phyloP scores from a whole-genome alignment of 2,113 vertebrate species.

The Brachyhypopomus occidentalis region DNA sequence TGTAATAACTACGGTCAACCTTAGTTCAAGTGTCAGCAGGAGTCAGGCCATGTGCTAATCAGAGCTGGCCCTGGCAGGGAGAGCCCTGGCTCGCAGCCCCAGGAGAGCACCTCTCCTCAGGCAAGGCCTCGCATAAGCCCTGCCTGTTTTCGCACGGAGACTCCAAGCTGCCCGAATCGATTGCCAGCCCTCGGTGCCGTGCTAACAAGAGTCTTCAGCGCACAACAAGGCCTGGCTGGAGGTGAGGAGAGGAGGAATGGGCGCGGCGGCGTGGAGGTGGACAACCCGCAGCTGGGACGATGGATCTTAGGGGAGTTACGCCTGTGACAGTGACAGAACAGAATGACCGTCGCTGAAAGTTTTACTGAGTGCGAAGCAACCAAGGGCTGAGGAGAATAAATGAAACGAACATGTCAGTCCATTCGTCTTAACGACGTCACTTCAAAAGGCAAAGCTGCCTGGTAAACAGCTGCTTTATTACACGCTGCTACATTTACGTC shows the following conservation, averaged over 20 bases:
- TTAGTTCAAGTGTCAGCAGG: conserved; percentile 8
- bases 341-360: neutral
- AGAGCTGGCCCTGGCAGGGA: neutral
- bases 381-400: neutral
- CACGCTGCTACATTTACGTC: too few species aligned
- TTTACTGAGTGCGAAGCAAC: neutral
- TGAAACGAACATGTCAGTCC: neutral
- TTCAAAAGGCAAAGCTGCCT: neutral
- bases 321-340: neutral
- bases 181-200: conserved; percentile 6
- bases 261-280: neutral
- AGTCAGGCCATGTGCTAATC: conserved; percentile 27
- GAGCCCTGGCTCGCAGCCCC: neutral
- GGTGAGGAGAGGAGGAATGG: neutral
- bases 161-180: conserved; percentile 28
- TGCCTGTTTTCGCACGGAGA: neutral
- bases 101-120: conserved; percentile 24
- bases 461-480: neutral
- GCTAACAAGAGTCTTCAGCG: conserved; percentile 35
- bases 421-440: neutral
- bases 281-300: neutral
- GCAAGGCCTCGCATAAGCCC: conserved; percentile 7
- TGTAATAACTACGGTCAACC: conserved; percentile 28
- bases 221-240: conserved; percentile 14
- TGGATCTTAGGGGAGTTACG: neutral